Conservation (phyloP, 2,888 invertebrate genomes). For the Diaperis boleti region DNA sequence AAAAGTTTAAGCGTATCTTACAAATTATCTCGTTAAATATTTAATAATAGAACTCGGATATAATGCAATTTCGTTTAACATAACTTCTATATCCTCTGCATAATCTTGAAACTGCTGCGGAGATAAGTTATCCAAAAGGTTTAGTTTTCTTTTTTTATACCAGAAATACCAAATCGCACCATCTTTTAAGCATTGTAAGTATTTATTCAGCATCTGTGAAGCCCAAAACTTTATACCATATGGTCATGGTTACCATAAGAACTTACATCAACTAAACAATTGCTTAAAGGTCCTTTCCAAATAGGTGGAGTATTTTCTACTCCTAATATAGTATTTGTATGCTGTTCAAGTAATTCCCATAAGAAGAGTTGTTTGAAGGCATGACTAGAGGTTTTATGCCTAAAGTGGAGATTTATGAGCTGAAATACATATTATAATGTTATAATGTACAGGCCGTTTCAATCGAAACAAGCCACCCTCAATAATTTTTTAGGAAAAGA, state of each 20-base stretch:
- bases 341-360: not conserved
- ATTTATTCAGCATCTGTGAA: slow-evolving; percentile 8
- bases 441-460: too few relatives aligned
- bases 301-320: not conserved
- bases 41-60: too few relatives aligned
- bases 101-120: not conserved
- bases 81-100: not conserved
- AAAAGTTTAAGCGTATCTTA: too few relatives aligned
- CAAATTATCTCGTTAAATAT: too few relatives aligned
- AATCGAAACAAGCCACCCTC: too few relatives aligned
- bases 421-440: too few relatives aligned
- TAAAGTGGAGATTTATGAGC: too few relatives aligned
- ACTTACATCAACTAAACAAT: not conserved
- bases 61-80: too few relatives aligned
- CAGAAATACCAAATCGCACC: slow-evolving; percentile 7
- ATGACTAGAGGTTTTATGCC: not conserved
- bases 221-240: not conserved
- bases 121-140: slow-evolving; percentile 2
- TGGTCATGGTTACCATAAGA: not conserved
- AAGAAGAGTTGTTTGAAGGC: slow-evolving; percentile 1
- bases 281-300: not conserved
- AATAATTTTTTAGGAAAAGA: too few relatives aligned
- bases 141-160: slow-evolving; percentile 1
- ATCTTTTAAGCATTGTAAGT: not conserved
- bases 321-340: not conserved